Conservation (phyloP, 37 sponge, comb jelly and placozoan species). For the Petrosia ficiformis region DNA sequence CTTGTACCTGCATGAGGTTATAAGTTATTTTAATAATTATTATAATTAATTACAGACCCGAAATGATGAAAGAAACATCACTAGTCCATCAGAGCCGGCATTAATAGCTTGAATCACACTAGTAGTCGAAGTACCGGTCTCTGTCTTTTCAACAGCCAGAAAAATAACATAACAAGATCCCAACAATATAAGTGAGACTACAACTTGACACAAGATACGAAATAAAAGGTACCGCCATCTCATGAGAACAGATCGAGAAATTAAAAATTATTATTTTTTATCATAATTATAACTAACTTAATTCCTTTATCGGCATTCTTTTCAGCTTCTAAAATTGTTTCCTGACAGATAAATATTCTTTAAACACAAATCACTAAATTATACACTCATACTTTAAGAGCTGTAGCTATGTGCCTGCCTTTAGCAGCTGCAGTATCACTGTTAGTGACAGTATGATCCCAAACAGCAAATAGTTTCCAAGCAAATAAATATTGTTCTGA, state of each 20-base stretch:
- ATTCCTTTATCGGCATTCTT: constrained; percentile 3
- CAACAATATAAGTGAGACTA: constrained; percentile 29
- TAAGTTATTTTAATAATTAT: not conserved
- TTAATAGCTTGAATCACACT: not conserved
- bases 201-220: constrained; percentile 32
- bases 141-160: constrained; percentile 59
- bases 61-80: constrained; percentile 50
- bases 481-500: constrained; percentile 54
- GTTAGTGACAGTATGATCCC: constrained; percentile 70
- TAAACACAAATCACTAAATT: not conserved
- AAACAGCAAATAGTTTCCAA: constrained; percentile 62
- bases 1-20: constrained; percentile 43
- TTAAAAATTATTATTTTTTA: not conserved
- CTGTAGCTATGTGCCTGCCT: constrained; percentile 16
- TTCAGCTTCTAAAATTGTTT: constrained; percentile 23
- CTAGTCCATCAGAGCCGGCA: constrained; percentile 14
- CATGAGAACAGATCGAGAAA: not conserved
- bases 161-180: constrained; percentile 58
- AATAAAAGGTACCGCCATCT: constrained; percentile 17
- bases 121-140: not conserved
- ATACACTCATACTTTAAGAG: constrained; percentile 64
- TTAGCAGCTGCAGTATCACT: constrained; percentile 31
- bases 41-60: constrained; percentile 26
- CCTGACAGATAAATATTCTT: constrained; percentile 8
- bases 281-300: no score